A percentile compares a stretch with the other conserved stretches of the same genome.
phyloP scores from a whole-genome alignment of 2,797 vertebrate genomes.

The Petrocephalus schoutedeni region DNA sequence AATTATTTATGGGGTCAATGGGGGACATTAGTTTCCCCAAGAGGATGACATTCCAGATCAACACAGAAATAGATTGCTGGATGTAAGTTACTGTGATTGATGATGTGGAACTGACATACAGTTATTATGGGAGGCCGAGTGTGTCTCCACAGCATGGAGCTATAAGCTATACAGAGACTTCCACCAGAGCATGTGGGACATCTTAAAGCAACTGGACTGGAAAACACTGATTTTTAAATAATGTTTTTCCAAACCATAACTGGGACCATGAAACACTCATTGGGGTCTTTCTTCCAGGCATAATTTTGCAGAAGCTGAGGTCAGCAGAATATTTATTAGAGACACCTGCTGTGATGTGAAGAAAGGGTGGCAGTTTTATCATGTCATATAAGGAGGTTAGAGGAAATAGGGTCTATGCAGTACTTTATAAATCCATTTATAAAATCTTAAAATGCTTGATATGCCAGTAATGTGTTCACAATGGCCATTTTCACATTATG shows the following conservation, averaged over 20 bases:
- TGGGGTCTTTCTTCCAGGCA: neutral
- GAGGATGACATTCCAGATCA: conserved; percentile 26
- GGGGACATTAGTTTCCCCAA: conserved; percentile 13
- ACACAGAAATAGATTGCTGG: conserved; percentile 23
- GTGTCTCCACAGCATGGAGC: conserved; percentile 2
- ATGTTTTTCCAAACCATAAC: conserved; percentile 12
- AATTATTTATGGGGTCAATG: conserved; percentile 29
- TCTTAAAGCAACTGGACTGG: neutral
- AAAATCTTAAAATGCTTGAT: neutral
- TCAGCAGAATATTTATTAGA: neutral
- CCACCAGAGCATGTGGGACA: neutral
- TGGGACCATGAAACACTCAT: neutral
- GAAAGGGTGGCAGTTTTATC: neutral
- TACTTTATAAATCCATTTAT: neutral
- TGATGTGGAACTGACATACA: conserved; percentile 21
- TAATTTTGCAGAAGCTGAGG: neutral
- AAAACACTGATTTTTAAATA: neutral
- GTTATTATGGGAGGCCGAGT: conserved; percentile 20
- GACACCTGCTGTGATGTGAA: neutral
- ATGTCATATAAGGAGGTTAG: neutral
- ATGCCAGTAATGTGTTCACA: neutral
- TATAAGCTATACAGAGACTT: neutral
- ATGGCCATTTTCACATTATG: neutral
- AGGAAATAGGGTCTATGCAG: neutral
- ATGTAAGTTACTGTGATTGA: conserved; percentile 24